These are phyloP conservation scores for Tinamus major DNA, from an alignment of 2,797 vertebrate species.

Conservation along the genomic window DNA sequence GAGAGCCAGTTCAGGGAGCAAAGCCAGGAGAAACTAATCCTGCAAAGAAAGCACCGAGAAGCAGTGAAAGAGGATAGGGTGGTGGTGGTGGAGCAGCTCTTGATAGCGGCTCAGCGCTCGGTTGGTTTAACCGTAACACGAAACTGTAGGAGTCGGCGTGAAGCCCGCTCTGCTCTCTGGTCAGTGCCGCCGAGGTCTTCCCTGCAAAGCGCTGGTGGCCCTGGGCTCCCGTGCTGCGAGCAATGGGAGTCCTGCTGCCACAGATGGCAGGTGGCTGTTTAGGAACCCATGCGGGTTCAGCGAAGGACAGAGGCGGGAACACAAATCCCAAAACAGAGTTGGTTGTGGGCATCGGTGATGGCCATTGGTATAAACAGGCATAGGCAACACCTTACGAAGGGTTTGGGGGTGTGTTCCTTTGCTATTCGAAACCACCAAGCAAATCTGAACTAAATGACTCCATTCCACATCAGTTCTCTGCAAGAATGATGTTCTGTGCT, in stretches of 20 bases:
- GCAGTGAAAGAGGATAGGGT: background rate
- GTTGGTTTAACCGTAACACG: background rate
- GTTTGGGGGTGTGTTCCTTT: background rate
- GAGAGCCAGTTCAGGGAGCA: background rate
- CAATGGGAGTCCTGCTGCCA: background rate
- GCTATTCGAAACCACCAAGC: background rate
- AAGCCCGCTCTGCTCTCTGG: background rate
- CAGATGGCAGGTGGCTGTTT: slow-evolving; percentile 18
- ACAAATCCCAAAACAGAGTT: background rate
- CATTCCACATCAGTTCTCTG: background rate
- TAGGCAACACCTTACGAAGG: background rate
- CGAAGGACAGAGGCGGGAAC: slow-evolving; percentile 13
- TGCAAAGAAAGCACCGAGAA: background rate
- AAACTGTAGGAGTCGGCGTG: background rate
- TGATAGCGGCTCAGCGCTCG: rapidly evolving
- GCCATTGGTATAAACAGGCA: background rate
- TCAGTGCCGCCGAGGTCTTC: background rate
- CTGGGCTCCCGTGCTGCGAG: background rate
- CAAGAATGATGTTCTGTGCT: background rate
- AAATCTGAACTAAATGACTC: background rate
- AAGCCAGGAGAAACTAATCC: background rate
- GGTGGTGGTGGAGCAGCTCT: background rate
- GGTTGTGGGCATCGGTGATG: slow-evolving; percentile 4
- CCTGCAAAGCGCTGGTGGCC: rapidly evolving
- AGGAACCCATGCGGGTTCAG: background rate